Conservation (phyloP, 2,113 vertebrate species). For the Epinephelus lanceolatus region DNA sequence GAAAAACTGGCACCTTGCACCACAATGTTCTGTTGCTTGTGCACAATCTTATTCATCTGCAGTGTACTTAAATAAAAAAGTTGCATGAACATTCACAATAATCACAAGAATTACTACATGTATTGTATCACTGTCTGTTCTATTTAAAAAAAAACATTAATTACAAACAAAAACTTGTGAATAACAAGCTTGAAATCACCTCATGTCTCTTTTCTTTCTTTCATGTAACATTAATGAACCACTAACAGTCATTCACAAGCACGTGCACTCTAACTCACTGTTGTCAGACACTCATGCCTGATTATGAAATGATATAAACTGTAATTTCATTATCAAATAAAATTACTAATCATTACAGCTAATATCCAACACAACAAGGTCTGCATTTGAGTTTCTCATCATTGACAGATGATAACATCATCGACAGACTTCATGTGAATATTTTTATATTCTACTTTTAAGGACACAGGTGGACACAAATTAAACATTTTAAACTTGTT, state of each 20-base stretch:
- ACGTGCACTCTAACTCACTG: slow-evolving; percentile 46
- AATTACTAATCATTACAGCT: slow-evolving; percentile 7
- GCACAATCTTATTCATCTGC: slow-evolving; percentile 48
- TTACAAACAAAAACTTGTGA: slow-evolving; percentile 55
- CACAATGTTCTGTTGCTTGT: slow-evolving; percentile 40
- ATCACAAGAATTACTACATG: slow-evolving; percentile 32
- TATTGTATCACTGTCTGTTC: slow-evolving; percentile 59
- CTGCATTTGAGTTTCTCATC: background rate
- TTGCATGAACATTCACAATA: slow-evolving; percentile 59
- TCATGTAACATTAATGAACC: slow-evolving; percentile 56
- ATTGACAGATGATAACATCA: too few relatives aligned
- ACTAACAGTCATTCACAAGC: slow-evolving; percentile 68
- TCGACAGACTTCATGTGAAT: background rate
- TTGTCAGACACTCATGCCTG: slow-evolving; percentile 1
- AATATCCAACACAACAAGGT: background rate
- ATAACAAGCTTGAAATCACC: slow-evolving; percentile 71
- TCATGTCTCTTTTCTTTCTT: slow-evolving; percentile 76
- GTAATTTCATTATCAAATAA: background rate
- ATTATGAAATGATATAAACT: background rate
- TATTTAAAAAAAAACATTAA: slow-evolving; percentile 47
- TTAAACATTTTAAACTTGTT: background rate
- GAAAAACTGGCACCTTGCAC: slow-evolving; percentile 44
- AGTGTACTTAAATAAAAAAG: slow-evolving; percentile 62
- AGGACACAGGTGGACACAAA: background rate
- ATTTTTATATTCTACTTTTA: background rate